Evolutionary conservation across 2,113 vertebrate species (phyloP), one percentile per base, ranked within the genome.

Genomic region (Ancistrus triradiatus): DNA sequence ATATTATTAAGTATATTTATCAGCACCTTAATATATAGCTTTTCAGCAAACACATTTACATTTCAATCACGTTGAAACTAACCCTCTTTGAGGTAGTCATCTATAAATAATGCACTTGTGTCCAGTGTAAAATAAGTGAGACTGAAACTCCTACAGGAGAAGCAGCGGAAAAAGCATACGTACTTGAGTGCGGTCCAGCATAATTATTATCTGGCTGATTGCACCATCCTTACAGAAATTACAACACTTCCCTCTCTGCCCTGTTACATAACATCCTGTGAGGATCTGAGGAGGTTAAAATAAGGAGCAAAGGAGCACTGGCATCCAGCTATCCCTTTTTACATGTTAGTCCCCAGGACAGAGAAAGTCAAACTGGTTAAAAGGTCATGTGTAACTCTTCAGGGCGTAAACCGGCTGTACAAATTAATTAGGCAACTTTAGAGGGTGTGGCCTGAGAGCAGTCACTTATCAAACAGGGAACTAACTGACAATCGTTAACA

Each of bases 181-280:
- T 8, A 43, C 3, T 4, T 25, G 9, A 33, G 3, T n/a, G 15
- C 6, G 15, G 35, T 47, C 50, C 28, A 47, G 14, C 18, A 2
- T n/a, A n/a, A n/a, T 11, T 7, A 42, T 22, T 56, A 9, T 24
- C 14, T 1, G 13, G n/a, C 3, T 4, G 63, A 37, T 8, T 27
- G 27, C 62, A 48, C 63, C 51, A 27, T 27, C 42, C 13, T 2
- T 19, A 48, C 5, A 38, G 28, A 48, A 57, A 47, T 57, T 37
- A 57, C 42, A 37, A 14, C 63, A 48, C 63, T 25, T 42, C 55
- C n/a, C 35, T 38, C 21, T 18, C 35, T 24, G 62, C 44, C 25
- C 62, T 40, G 43, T 66, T 66, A 58, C 43, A 66, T 31, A 66
- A 66, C 63, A 49, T 58, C 63, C 63, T 58, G 53, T 10, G 11